Evolutionary conservation across 2,797 vertebrate species (phyloP), one percentile per base, ranked within the genome.

Genomic region (Euthynnus affinis): DNA sequence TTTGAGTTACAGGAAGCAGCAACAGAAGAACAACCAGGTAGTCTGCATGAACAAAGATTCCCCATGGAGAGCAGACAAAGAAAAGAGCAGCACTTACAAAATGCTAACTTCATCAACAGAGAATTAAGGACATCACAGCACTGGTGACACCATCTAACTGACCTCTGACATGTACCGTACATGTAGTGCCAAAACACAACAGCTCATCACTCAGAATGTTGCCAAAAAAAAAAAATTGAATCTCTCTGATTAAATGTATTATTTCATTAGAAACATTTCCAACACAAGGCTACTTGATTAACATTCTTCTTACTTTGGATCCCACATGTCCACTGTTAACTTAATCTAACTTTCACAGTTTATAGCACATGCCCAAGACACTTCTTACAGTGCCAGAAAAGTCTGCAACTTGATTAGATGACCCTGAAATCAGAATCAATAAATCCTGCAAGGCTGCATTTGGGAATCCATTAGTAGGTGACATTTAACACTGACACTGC

Each of bases 341-440:
- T 53, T 74, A 2, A 25, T 55, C 56, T 64, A 9, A 22, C 37
- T 64, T 69, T 56, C 18, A 27, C 65, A 49, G 49, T 37, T 20
- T 12, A 3, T 14, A 57, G 25, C 48, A 49, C 23, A 37, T 60
- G 57, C 23, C 37, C 78, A 60, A 44, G 15, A 60, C 34, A 9
- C 25, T 60, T 57, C 27, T 64, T 27, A 64, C 67, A 37, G n/a
- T 59, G 55, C 5, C 42, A 62, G 27, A 66, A 71, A 46, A 48
- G 46, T 56, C n/a, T 55, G 59, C n/a, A 34, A 49, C 25, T 80
- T 57, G 37, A 78, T 82, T 46, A 68, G 37, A 87, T 1, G 5
- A 23, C 48, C 52, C 46, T 56, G 29, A 83, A 71, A 71, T 71
- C 49, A 66, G 40, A 84, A 76, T 68, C 53, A 62, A 72, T 76